A percentile compares a stretch with the other conserved stretches of the same genome.
These are phyloP conservation scores for Chrysodeixis includens DNA, from an alignment of 2,888 invertebrate genomes.

Conservation along the genomic window DNA sequence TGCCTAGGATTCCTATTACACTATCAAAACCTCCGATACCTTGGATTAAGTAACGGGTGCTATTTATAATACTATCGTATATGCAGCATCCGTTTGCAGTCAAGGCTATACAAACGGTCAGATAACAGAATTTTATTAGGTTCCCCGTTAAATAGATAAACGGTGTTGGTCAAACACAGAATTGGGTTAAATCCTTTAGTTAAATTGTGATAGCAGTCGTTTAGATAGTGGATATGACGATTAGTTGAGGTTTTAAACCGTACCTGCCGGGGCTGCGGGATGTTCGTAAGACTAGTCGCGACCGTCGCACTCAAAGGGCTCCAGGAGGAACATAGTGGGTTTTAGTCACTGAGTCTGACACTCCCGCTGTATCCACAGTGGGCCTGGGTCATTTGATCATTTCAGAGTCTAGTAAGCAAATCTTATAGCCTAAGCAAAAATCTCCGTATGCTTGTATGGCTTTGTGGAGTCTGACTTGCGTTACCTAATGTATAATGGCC, in stretches of 20 bases:
- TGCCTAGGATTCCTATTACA: neutral
- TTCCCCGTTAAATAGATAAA: slow-evolving; percentile 69
- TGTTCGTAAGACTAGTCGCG: too few species aligned
- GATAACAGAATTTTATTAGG: slow-evolving; percentile 75
- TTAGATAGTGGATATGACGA: slow-evolving; percentile 47
- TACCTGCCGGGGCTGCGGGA: too few species aligned
- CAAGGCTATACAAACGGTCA: slow-evolving; percentile 75
- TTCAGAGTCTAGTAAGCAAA: too few species aligned
- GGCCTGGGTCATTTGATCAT: too few species aligned
- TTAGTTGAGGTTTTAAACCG: neutral
- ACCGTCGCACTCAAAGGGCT: too few species aligned
- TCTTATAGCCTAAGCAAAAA: too few species aligned
- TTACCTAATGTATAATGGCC: too few species aligned
- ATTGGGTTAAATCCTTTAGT: slow-evolving; percentile 76
- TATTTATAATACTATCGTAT: slow-evolving; percentile 62
- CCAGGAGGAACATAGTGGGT: too few species aligned
- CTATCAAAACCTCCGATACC: neutral
- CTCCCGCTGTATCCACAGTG: too few species aligned
- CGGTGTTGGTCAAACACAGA: slow-evolving; percentile 70
- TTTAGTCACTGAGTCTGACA: too few species aligned
- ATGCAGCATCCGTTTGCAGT: slow-evolving; percentile 75
- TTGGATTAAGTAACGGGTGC: neutral
- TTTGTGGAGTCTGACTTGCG: too few species aligned
- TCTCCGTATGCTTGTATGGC: too few species aligned
- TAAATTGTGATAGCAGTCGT: slow-evolving; percentile 64